phyloP scores from a whole-genome alignment of 1,140 invertebrate species.

The Cotesia typhae region DNA sequence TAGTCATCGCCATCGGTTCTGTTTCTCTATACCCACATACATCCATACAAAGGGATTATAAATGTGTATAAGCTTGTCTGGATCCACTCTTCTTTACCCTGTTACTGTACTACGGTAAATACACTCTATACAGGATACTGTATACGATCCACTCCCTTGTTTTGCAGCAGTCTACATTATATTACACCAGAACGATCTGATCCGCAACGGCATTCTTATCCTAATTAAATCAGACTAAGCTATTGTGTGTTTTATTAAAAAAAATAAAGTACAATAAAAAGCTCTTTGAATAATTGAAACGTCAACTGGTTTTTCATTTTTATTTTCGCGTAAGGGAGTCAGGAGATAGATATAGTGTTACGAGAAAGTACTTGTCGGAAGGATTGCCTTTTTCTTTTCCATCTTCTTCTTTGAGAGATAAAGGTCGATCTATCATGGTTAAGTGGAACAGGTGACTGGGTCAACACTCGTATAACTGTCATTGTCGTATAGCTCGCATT shows the following conservation, averaged over 20 bases:
- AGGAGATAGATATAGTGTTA: background rate
- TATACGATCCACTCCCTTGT: background rate
- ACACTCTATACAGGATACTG: conserved; percentile 6
- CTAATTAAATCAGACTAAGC: conserved; percentile 46
- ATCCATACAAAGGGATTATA: no score
- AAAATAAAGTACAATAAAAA: background rate
- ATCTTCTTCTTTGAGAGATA: background rate
- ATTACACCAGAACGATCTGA: conserved; percentile 28
- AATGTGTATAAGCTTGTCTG: background rate
- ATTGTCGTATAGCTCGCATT: background rate
- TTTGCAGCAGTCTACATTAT: background rate
- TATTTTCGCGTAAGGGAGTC: background rate
- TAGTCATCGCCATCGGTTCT: conserved; percentile 34
- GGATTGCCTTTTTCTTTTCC: background rate
- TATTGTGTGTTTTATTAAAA: conserved; percentile 36
- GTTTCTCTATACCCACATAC: background rate
- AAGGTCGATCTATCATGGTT: background rate
- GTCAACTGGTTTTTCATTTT: background rate
- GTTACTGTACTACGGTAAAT: background rate
- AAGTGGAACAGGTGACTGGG: conserved; percentile 31
- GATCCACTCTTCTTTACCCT: background rate
- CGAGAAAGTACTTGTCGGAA: background rate
- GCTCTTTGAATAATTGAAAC: conserved; percentile 12
- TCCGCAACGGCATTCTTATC: conserved; percentile 44
- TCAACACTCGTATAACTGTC: conserved; percentile 36